A percentile compares a stretch with the other conserved stretches of the same genome.
Conservation (phyloP, 2,888 invertebrate genomes). For the Pomacea canaliculata region DNA sequence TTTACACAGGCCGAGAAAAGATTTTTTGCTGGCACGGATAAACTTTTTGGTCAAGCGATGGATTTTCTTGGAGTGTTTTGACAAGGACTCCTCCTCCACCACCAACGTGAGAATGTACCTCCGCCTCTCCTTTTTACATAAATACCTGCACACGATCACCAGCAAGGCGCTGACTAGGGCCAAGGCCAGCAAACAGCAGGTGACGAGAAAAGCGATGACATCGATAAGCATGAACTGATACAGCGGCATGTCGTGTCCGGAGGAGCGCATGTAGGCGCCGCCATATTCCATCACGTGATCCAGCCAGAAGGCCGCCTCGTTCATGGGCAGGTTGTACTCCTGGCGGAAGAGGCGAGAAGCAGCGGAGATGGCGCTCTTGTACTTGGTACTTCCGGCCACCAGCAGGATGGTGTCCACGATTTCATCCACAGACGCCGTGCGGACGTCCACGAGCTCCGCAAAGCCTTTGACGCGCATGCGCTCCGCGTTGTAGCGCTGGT, state of each 20-base stretch:
- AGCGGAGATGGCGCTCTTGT: slow-evolving; percentile 30
- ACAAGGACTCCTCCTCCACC: slow-evolving; percentile 16
- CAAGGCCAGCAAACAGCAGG: slow-evolving; percentile 4
- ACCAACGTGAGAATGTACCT: slow-evolving; percentile 8
- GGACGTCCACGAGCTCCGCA: slow-evolving; percentile 24
- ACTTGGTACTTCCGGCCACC: slow-evolving; percentile 25
- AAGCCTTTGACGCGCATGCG: slow-evolving; percentile 30
- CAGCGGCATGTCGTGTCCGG: slow-evolving; percentile 34
- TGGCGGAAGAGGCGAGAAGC: slow-evolving; percentile 39
- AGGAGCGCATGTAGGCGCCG: slow-evolving; percentile 41
- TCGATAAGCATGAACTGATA: slow-evolving; percentile 50
- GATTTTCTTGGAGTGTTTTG: slow-evolving; percentile 3
- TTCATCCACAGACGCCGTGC: slow-evolving; percentile 10
- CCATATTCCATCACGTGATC: slow-evolving; percentile 51
- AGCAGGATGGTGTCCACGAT: slow-evolving; percentile 10
- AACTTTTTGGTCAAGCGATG: slow-evolving; percentile 7
- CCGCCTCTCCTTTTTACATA: slow-evolving; percentile 10
- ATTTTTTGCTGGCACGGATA: slow-evolving; percentile 19
- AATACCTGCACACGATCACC: neutral
- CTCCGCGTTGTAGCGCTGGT: slow-evolving; percentile 34
- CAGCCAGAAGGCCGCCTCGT: slow-evolving; percentile 45
- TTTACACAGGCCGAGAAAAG: slow-evolving; percentile 11
- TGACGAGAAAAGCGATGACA: slow-evolving; percentile 32
- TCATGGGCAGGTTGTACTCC: slow-evolving; percentile 33
- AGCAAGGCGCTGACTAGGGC: slow-evolving; percentile 5